These are phyloP conservation scores for Neodiprion lecontei DNA, from an alignment of 1,140 invertebrate genomes.

Conservation along the genomic window DNA sequence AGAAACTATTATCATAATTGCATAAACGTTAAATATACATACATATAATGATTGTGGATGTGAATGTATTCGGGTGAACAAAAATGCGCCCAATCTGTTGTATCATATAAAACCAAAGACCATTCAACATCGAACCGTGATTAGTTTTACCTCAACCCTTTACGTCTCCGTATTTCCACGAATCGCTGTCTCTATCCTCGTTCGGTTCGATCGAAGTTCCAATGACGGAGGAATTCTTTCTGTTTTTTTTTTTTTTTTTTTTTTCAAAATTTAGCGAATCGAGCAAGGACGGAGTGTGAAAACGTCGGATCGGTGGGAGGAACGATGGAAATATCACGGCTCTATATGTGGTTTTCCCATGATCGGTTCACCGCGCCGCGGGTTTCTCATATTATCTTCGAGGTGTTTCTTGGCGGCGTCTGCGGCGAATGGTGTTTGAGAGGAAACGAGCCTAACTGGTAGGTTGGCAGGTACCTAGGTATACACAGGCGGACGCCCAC, in stretches of 20 bases:
- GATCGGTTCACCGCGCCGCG: constrained; percentile 6
- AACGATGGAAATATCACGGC: neutral
- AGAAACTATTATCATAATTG: constrained; percentile 17
- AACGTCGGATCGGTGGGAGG: neutral
- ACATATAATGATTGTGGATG: constrained; percentile 38
- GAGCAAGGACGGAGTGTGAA: neutral
- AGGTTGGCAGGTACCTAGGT: constrained; percentile 10
- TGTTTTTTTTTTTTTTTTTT: neutral
- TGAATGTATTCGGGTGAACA: constrained; percentile 30
- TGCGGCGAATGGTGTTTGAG: constrained; percentile 27
- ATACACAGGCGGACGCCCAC: neutral
- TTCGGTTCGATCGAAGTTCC: no score
- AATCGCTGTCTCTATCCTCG: neutral
- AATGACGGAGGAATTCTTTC: no score
- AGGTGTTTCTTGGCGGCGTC: constrained; percentile 3
- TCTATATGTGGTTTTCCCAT: constrained; percentile 13
- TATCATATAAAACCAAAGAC: constrained; percentile 60
- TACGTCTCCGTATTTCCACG: neutral
- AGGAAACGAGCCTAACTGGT: constrained; percentile 20
- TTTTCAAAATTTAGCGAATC: neutral
- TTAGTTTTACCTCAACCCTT: constrained; percentile 15
- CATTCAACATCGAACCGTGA: constrained; percentile 39
- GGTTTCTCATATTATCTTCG: neutral
- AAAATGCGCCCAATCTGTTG: constrained; percentile 38
- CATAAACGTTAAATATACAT: constrained; percentile 40